A percentile compares a stretch with the other conserved stretches of the same genome.
Evolutionary conservation across 2,888 invertebrate species (phyloP).

Genomic region (Apotomis turbidana): DNA sequence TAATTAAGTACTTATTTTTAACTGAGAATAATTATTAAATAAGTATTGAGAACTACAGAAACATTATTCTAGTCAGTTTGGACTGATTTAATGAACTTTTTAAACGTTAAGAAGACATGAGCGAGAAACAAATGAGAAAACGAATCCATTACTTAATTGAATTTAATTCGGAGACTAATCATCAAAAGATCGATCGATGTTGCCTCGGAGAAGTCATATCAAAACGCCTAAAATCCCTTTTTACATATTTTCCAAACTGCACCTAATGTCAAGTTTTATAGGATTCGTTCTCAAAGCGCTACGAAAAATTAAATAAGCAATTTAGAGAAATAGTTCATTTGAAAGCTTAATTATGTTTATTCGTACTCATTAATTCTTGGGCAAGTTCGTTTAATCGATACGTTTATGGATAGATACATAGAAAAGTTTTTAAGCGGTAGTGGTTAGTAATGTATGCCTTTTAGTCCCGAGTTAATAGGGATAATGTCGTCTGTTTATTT

Average conservation of each 20-base stretch:
- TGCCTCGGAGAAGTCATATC: conserved; percentile 42
- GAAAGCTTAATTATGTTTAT: conserved; percentile 81
- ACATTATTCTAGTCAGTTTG: too few species aligned
- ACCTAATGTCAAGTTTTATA: neutral
- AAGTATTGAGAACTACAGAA: too few species aligned
- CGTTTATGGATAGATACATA: conserved; percentile 56
- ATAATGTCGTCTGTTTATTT: conserved; percentile 53
- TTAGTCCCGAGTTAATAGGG: conserved; percentile 43
- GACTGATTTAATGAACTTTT: conserved; percentile 9
- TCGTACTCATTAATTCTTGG: conserved; percentile 70
- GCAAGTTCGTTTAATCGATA: conserved; percentile 72
- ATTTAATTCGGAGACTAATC: conserved; percentile 71
- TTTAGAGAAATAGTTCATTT: conserved; percentile 51
- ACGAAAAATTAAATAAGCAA: conserved; percentile 1
- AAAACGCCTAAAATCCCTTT: neutral
- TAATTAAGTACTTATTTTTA: neutral
- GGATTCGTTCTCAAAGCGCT: neutral
- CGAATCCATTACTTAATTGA: conserved; percentile 69
- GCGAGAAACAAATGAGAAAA: conserved; percentile 24
- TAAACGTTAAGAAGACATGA: conserved; percentile 21
- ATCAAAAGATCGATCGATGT: conserved; percentile 68
- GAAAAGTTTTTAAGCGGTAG: conserved; percentile 58
- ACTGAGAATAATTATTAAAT: too few species aligned
- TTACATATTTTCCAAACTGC: neutral
- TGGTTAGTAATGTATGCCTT: conserved; percentile 49